Base-by-base conservation (phyloP, 2,888 invertebrate species). In the Eupithecia insigniata region DNA sequence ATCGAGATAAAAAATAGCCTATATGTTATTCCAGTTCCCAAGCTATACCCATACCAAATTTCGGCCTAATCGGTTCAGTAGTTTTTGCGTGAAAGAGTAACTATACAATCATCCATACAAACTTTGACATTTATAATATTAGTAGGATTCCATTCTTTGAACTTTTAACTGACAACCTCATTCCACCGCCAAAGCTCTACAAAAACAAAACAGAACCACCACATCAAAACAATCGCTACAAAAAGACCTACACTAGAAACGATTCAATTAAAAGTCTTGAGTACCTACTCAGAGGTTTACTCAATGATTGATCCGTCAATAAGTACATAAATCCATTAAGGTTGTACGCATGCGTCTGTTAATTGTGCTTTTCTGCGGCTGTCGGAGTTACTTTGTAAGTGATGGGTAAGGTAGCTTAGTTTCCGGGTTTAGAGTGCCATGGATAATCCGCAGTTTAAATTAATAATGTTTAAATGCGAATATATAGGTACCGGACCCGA, bases 231-330 rank as follows among this genome's bases (percentile, higher is more conserved):
- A 76, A 74, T 75, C 77, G 72, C 78, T 83, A 82, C 86, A 89
- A 91, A 89, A 86, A 86, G 87, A 89, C 88, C 85, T 55, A 12
- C 55, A 55, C 22, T 55, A 55, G 55, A 26, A 55, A 26, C 55
- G 55, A 85, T 90, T 91, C 91, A 92, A 91, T 91, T 91, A 91
- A 90, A 81, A 78, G 74, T 81, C 80, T 34, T 55, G 18, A 69
- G n/a, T 22, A 70, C 30, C 36, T 43, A 43, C 46, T 67, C 79
- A 80, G 83, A 85, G 83, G 87, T 86, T 84, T 84, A 86, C 83
- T 87, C 88, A 87, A 87, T 92, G 93, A 93, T 93, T 92, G 93
- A 93, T 92, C 89, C 89, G 88, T 92, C 92, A 93, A 92, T 93
- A 92, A 90, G 90, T 91, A 90, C 89, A 90, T 91, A 91, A 92